Base-by-base conservation (phyloP, 2,888 invertebrate species). In the Pyrrhosoma nymphula region DNA sequence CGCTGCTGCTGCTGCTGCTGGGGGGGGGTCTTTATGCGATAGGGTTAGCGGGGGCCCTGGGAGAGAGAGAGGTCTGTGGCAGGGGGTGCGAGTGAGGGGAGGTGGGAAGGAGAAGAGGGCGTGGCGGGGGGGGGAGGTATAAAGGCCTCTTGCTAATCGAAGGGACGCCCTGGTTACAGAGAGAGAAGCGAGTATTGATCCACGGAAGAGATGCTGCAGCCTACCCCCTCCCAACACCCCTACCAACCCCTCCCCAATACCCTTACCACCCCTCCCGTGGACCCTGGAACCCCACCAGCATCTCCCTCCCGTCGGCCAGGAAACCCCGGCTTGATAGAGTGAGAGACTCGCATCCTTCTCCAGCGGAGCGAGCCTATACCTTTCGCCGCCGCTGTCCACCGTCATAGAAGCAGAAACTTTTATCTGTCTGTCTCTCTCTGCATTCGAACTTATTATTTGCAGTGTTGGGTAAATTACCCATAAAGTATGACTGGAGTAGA, bases 161-260 rank as follows among this genome's bases (percentile, higher is more conserved):
- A 93, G 69, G 93, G 93, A 93, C 93, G 93, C 93, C 82, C 82
- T 60, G 16, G 60, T 2, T 20, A 20, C 18, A 20, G 93, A 63
- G 93, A 47, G 93, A 35, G 69, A 69, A 56, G 63, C 93, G 69
- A 93, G 93, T 93, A 93, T 93, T 93, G 93, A 93, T 93, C 93
- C 93, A 18, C 69, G 69, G 26, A 47, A 47, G 60, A 60, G 30
- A 69, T 47, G 60, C 93, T 55, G 47, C 55, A 12, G 26, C 89
- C 96, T 96, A 96, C 95, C 95, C 96, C 95, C 95, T 56, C 91
- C 69, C 90, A 69, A 56, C 90, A 95, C 91, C 95, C 90, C 95
- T 55, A 88, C 20, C 35, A 1, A 3, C 30, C 82, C 90, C 30
- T 55, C 88, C 60, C 95, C 95, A 95, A 95, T 60, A 88, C 55